Conservation (phyloP, 2,888 invertebrate genomes). For the Melangyna quadrimaculata region DNA sequence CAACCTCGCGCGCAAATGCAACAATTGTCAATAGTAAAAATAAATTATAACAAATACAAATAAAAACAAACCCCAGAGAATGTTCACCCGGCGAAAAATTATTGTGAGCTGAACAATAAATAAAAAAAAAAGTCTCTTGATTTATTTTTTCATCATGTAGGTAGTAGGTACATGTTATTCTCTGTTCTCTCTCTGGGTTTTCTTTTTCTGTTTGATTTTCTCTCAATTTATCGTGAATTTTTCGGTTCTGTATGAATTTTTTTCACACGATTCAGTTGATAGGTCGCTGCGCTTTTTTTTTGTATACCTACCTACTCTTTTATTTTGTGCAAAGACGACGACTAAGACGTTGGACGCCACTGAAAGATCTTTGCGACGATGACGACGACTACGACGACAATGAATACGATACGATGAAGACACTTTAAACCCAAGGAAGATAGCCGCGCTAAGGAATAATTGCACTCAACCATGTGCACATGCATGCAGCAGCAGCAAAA, state of each 20-base stretch:
- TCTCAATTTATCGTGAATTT: constrained; percentile 53
- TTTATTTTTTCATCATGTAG: too few relatives aligned
- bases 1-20: constrained; percentile 66
- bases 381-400: constrained; percentile 3
- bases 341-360: constrained; percentile 42
- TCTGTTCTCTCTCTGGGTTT: constrained; percentile 30
- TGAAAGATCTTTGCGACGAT: constrained; percentile 29
- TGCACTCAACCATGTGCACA: constrained; percentile 69
- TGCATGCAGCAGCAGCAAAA: constrained; percentile 33
- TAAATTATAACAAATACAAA: constrained; percentile 41
- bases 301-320: not conserved
- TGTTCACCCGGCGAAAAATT: constrained; percentile 62
- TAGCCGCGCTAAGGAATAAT: constrained; percentile 50
- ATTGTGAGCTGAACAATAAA: constrained; percentile 39
- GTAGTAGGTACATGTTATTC: constrained; percentile 1
- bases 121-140: constrained; percentile 34
- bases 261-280: constrained; percentile 67
- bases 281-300: constrained; percentile 27
- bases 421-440: constrained; percentile 50
- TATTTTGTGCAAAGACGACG: constrained; percentile 16
- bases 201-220: constrained; percentile 16
- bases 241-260: constrained; percentile 48
- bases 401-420: constrained; percentile 44
- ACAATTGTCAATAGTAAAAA: constrained; percentile 1
- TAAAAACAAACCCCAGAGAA: constrained; percentile 23